Base-by-base conservation (phyloP, 2,113 vertebrate genomes). In the Mesocricetus auratus region DNA sequence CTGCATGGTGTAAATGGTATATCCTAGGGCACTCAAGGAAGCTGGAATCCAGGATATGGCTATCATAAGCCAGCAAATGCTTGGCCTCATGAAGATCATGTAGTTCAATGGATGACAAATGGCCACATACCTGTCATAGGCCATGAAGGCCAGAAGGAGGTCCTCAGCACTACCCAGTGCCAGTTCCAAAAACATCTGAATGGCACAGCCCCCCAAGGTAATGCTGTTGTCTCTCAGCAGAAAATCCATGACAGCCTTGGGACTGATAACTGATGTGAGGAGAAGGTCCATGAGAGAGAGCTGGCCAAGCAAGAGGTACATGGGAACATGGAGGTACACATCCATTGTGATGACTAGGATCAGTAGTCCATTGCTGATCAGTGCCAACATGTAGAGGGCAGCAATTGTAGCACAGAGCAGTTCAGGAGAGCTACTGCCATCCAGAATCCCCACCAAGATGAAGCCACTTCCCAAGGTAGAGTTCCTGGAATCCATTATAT, bases 61-160 rank as follows among this genome's bases (percentile, higher is more conserved):
- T n/a, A 97, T 96, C 94, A 98, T 91, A 17, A 73, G 17, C 95
- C 95, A 91, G 26, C 94, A 97, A 1, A 97, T 22, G 5, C 53
- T 96, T 0, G 69, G 77, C 0, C 85, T 98, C 97, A 98, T 97
- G 58, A 96, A 83, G 5, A 94, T 31, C 77, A 86, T 96, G 69
- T 98, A 98, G 75, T 86, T 96, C 45, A 98, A 78, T 33, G 98
- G 98, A 58, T 97, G 96, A 73, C 94, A 97, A 85, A 98, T 97
- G 26, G 97, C 98, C 82, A 98, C 96, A 89, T 98, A 97, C 47
- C 96, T 97, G 62, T 98, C 98, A 90, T 97, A 98, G 36, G 97
- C 97, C 98, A 98, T 98, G 26, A 97, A 96, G 11, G 98, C 97
- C 75, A 98, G 81, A 4, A 98, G 68, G 17, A 97, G 86, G 68